These are phyloP conservation scores for Pterocles gutturalis DNA, from an alignment of 2,113 vertebrate genomes.

Conservation along the genomic window DNA sequence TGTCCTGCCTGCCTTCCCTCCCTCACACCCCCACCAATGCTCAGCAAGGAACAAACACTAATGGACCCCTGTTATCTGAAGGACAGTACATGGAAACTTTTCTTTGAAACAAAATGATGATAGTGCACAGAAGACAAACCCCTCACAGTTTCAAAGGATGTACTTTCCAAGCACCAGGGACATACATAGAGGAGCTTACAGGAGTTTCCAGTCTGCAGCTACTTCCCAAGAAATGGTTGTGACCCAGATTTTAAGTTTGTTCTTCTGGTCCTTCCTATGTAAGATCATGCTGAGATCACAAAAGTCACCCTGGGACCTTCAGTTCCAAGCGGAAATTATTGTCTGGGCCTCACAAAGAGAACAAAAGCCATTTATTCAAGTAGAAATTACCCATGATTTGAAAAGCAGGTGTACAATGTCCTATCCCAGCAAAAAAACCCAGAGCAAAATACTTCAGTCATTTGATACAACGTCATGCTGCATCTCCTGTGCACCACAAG, in stretches of 20 bases:
- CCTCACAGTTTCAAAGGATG: neutral
- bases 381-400: neutral
- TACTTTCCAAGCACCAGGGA: neutral
- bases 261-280: neutral
- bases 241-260: neutral
- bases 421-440: neutral
- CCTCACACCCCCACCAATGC: neutral
- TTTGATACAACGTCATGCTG: neutral
- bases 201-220: neutral
- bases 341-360: neutral
- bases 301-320: neutral
- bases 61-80: neutral
- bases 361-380: neutral
- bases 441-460: neutral
- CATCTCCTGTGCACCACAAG: neutral
- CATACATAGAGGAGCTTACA: fast-evolving
- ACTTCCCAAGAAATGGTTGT: neutral
- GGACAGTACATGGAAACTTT: neutral
- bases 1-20: neutral
- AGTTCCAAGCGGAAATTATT: neutral
- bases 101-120: neutral
- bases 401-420: neutral
- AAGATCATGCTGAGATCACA: neutral
- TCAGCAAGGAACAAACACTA: neutral
- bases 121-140: neutral